phyloP scores from a whole-genome alignment of 2,888 invertebrate genomes.

The Lochmaea capreae region DNA sequence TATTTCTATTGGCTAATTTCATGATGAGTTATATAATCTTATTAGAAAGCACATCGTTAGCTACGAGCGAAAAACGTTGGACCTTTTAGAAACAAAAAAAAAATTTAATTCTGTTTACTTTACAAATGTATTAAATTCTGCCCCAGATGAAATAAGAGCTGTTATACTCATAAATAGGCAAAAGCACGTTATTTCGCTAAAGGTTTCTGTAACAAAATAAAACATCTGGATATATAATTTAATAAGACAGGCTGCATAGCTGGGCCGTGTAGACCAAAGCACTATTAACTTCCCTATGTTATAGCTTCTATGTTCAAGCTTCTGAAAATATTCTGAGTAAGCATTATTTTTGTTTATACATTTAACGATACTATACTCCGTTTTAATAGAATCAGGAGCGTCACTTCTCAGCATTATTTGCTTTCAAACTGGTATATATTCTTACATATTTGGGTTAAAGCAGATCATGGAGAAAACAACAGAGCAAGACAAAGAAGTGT shows the following conservation, averaged over 20 bases:
- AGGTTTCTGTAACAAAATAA: background rate
- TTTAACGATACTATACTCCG: too few relatives aligned
- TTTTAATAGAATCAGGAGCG: background rate
- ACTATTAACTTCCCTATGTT: slow-evolving; percentile 1
- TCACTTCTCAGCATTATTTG: too few relatives aligned
- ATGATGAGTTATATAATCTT: too few relatives aligned
- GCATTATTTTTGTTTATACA: background rate
- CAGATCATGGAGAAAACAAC: too few relatives aligned
- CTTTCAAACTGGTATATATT: too few relatives aligned
- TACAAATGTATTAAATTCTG: background rate
- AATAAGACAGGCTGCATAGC: background rate
- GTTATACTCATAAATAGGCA: background rate
- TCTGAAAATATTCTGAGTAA: background rate
- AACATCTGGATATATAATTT: slow-evolving; percentile 14
- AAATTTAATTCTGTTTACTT: background rate
- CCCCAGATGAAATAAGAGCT: background rate
- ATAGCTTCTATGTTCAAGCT: slow-evolving; percentile 1
- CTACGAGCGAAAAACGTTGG: background rate
- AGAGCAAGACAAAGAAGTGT: too few relatives aligned
- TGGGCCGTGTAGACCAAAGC: background rate
- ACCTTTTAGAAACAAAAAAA: background rate
- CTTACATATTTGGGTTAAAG: too few relatives aligned
- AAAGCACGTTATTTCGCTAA: slow-evolving; percentile 2
- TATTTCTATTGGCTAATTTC: too few relatives aligned
- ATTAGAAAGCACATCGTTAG: too few relatives aligned